A percentile compares a stretch with the other conserved stretches of the same genome.
phyloP scores from a whole-genome alignment of 2,113 vertebrate species.

The Chaenocephalus aceratus region DNA sequence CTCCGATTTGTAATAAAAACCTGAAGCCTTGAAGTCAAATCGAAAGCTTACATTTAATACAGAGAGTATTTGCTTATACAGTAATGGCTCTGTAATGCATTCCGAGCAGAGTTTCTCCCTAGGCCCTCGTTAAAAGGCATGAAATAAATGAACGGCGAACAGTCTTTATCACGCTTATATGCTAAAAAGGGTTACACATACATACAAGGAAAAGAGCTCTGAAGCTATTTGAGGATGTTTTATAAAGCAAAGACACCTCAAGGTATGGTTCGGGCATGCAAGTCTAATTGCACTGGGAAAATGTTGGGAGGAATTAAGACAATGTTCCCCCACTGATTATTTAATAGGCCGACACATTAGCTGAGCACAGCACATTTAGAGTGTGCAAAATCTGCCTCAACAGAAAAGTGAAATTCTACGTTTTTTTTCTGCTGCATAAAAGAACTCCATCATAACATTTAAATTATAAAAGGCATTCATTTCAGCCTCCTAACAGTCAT shows the following conservation, averaged over 20 bases:
- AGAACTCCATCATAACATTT: conserved; percentile 26
- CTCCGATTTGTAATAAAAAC: conserved; percentile 71
- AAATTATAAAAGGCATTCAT: conserved; percentile 22
- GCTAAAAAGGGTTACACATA: conserved; percentile 59
- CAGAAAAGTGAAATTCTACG: conserved; percentile 23
- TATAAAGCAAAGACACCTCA: conserved; percentile 69
- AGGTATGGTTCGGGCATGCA: conserved; percentile 66
- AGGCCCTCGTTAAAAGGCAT: conserved; percentile 63
- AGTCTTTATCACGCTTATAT: conserved; percentile 66
- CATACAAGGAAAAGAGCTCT: conserved; percentile 48
- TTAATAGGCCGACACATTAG: conserved; percentile 55
- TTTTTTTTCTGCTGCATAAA: neutral
- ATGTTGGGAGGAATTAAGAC: conserved; percentile 62
- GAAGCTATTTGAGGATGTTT: conserved; percentile 75
- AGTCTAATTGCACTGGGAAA: conserved; percentile 64
- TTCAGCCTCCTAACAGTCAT: conserved; percentile 3
- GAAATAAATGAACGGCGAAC: conserved; percentile 69
- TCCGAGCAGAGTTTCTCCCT: conserved; percentile 51
- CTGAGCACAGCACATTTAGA: conserved; percentile 62
- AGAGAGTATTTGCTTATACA: conserved; percentile 53
- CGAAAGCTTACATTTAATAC: conserved; percentile 62
- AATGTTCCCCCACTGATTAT: conserved; percentile 62
- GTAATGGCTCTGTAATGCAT: conserved; percentile 60
- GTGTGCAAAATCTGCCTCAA: conserved; percentile 35
- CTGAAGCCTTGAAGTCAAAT: conserved; percentile 61